Percentiles rank a stretch among this genome's conserved stretches.
phyloP scores from a whole-genome alignment of 1,140 invertebrate species.

The Lordiphosa mommai region DNA sequence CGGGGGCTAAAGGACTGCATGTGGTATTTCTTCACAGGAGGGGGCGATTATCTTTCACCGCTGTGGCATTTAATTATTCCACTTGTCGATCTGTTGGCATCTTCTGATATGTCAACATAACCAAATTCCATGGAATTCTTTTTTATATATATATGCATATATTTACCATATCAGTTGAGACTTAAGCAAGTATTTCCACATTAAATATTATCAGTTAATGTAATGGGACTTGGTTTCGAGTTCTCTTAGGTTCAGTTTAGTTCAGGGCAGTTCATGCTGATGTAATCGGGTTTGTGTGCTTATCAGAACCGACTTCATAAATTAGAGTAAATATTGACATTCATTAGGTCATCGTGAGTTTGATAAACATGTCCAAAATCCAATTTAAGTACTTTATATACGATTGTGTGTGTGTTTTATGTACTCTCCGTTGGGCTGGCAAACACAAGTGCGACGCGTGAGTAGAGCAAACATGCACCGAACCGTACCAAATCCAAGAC shows the following conservation, averaged over 20 bases:
- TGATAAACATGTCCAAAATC: slow-evolving; percentile 39
- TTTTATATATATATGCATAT: slow-evolving; percentile 8
- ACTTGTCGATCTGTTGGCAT: slow-evolving; percentile 61
- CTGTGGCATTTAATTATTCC: slow-evolving; percentile 73
- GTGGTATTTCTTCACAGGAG: slow-evolving; percentile 30
- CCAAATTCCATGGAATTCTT: slow-evolving; percentile 27
- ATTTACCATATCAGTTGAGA: slow-evolving; percentile 21
- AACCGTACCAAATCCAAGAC: not conserved
- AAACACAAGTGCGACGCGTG: slow-evolving; percentile 36
- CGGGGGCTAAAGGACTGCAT: slow-evolving; percentile 15
- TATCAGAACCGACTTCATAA: slow-evolving; percentile 35
- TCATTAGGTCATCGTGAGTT: slow-evolving; percentile 55
- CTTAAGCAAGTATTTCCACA: slow-evolving; percentile 29
- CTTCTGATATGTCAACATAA: slow-evolving; percentile 11
- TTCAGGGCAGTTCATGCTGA: slow-evolving; percentile 34
- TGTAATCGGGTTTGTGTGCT: slow-evolving; percentile 28
- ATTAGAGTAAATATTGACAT: slow-evolving; percentile 54
- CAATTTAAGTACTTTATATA: slow-evolving; percentile 15
- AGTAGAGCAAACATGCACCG: slow-evolving; percentile 31
- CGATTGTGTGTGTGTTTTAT: not conserved
- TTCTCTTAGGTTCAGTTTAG: slow-evolving; percentile 17
- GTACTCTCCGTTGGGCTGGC: not conserved
- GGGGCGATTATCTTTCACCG: slow-evolving; percentile 29
- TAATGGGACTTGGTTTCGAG: slow-evolving; percentile 5
- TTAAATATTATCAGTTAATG: slow-evolving; percentile 27